Base-by-base conservation (phyloP, 2,113 vertebrate species). In the Psettodes erumei region DNA sequence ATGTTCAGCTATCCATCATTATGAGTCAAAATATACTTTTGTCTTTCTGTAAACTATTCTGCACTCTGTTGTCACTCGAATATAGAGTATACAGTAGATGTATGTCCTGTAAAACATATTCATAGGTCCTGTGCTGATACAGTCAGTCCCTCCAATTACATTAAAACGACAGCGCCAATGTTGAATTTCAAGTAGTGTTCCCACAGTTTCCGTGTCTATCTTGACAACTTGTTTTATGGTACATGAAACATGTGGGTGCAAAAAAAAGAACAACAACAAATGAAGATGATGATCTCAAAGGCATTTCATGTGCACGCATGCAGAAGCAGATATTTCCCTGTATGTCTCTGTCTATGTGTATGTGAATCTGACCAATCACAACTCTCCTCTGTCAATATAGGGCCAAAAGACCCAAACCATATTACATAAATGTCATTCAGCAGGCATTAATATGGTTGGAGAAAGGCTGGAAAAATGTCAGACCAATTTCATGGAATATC, bases 401-500 rank as follows among this genome's bases (percentile, higher is more conserved):
- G 45, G 15, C 9, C 23, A 51, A 48, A 27, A 13, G 18, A 51
- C 2, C 15, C 18, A 23, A 60, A 50, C 16, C 4, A 6, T 18
- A 53, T 53, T 30, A 51, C 4, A 37, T 47, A 37, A 75, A 30
- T 56, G 51, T 58, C 51, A 58, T 10, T 23, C 8, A 55, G 28
- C 38, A 45, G 35, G 28, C 0, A 1, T 2, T 45, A 37, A 47
- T 35, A 15, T 37, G 0, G 12, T 51, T 47, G 3, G 15, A 37
- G n/a, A 63, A 30, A 71, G 55, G 28, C 30, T 40, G 9, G 37
- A 3, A 32, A 62, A 50, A 50, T 28, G 55, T 51, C 55, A 50
- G 56, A 73, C 2, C 54, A 59, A 3, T 43, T 63, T 35, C 3
- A 56, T 47, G 16, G 10, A 13, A 13, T 35, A 50, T 51, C 12